These are phyloP conservation scores for Cranoglanis bouderius DNA, from an alignment of 2,113 vertebrate species.

Conservation along the genomic window DNA sequence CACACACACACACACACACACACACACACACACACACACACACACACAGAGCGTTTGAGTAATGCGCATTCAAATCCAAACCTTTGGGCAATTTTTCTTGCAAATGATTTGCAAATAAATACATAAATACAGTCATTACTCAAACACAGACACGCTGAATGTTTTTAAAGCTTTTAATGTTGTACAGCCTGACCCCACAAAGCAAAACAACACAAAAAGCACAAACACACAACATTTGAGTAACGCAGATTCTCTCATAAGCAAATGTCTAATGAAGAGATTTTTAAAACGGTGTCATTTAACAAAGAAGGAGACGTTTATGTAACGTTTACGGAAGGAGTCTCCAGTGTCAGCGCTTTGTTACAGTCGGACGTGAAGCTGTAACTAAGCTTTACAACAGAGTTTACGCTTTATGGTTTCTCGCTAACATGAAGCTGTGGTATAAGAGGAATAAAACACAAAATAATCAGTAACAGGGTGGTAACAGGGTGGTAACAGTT, in stretches of 20 bases:
- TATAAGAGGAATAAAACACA: neutral
- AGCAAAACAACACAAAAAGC: neutral
- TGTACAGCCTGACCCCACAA: neutral
- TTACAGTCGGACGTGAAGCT: no score
- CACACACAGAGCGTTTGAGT: neutral
- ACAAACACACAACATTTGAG: neutral
- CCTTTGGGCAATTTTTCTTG: neutral
- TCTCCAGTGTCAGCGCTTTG: neutral
- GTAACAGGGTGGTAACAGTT: no score
- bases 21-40: no score
- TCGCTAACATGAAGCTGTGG: neutral
- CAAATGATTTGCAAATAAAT: neutral
- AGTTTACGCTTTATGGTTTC: no score
- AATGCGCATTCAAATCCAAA: neutral
- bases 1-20: no score
- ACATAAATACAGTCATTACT: neutral
- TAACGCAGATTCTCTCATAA: neutral
- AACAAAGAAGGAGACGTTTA: neutral
- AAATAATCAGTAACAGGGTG: no score
- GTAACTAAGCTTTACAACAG: no score
- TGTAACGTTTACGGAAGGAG: neutral
- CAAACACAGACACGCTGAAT: neutral
- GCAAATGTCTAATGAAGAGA: neutral
- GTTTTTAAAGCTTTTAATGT: neutral
- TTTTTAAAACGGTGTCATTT: no score